Percentiles rank a stretch among this genome's conserved stretches.
phyloP scores from a whole-genome alignment of 2,113 vertebrate genomes.

The Pseudolaguvia tuberculata region DNA sequence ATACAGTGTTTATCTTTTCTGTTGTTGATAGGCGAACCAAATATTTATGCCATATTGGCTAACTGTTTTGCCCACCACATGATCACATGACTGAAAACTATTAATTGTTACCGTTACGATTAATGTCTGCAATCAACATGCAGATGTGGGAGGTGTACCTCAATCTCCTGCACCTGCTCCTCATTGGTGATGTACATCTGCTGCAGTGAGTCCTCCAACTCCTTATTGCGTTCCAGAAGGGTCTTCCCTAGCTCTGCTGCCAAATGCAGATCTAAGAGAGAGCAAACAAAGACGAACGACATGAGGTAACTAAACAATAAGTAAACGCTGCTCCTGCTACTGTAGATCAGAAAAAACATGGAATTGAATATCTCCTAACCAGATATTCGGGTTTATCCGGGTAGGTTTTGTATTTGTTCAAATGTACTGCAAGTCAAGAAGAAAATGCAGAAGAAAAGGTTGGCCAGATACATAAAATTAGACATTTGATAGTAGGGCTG shows the following conservation, averaged over 20 bases:
- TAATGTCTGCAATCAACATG: too few relatives aligned
- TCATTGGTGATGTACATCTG: slow-evolving; percentile 95
- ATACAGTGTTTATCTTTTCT: too few relatives aligned
- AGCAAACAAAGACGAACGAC: slow-evolving; percentile 10
- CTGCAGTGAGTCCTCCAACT: slow-evolving; percentile 93
- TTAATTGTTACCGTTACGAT: too few relatives aligned
- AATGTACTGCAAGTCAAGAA: too few relatives aligned
- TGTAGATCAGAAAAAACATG: not conserved
- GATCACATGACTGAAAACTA: too few relatives aligned
- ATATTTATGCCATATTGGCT: too few relatives aligned
- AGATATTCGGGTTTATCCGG: too few relatives aligned
- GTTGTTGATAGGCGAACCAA: too few relatives aligned
- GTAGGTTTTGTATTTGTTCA: not conserved
- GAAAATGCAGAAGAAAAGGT: too few relatives aligned
- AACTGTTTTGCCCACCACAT: too few relatives aligned
- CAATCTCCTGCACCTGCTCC: slow-evolving; percentile 95
- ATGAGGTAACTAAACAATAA: not conserved
- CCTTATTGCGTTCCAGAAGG: slow-evolving; percentile 92
- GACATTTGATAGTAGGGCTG: too few relatives aligned
- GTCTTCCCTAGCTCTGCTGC: slow-evolving; percentile 95
- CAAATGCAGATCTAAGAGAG: slow-evolving; percentile 78
- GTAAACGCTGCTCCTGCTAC: not conserved
- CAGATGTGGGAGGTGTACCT: slow-evolving; percentile 65
- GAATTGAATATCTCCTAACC: not conserved
- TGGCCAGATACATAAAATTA: too few relatives aligned